Evolutionary conservation across 2,888 invertebrate genomes (phyloP).

Genomic region (Carpatolechia fugitivella): DNA sequence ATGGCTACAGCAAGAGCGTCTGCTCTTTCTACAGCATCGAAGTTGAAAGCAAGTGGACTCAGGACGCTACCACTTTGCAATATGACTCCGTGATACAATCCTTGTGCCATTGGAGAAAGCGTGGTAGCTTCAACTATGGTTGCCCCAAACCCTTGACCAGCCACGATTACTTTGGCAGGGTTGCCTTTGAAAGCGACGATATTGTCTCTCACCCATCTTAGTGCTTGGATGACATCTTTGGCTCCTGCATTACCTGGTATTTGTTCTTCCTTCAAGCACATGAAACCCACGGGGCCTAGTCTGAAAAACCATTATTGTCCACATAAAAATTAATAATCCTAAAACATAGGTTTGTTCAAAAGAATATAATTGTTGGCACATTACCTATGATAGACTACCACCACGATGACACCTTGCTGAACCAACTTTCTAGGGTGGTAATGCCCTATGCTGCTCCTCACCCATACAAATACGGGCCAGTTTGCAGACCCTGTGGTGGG

Average conservation of each 20-base stretch:
- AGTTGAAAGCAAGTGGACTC: constrained; percentile 65
- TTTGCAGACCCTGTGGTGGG: constrained; percentile 56
- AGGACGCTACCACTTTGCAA: constrained; percentile 63
- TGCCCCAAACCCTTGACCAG: constrained; percentile 63
- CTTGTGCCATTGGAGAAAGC: constrained; percentile 46
- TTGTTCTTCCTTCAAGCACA: constrained; percentile 51
- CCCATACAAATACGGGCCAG: constrained; percentile 64
- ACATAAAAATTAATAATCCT: not conserved
- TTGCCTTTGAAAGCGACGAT: constrained; percentile 67
- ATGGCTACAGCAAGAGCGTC: constrained; percentile 32
- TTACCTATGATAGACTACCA: constrained; percentile 61
- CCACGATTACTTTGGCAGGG: constrained; percentile 53
- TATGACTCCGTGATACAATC: constrained; percentile 59
- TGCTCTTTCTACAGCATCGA: constrained; percentile 54
- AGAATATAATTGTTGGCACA: not conserved
- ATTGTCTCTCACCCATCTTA: constrained; percentile 67
- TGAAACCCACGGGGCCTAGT: constrained; percentile 56
- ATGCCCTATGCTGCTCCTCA: constrained; percentile 46
- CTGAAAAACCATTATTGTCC: constrained; percentile 34
- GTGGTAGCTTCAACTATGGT: constrained; percentile 59
- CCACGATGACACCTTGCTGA: constrained; percentile 52
- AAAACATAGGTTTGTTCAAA: not conserved
- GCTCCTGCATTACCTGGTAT: constrained; percentile 65
- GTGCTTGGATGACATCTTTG: constrained; percentile 58
- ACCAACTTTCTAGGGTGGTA: constrained; percentile 52